Base-by-base conservation (phyloP, 1,140 invertebrate species). In the Drosophila seguyi region DNA sequence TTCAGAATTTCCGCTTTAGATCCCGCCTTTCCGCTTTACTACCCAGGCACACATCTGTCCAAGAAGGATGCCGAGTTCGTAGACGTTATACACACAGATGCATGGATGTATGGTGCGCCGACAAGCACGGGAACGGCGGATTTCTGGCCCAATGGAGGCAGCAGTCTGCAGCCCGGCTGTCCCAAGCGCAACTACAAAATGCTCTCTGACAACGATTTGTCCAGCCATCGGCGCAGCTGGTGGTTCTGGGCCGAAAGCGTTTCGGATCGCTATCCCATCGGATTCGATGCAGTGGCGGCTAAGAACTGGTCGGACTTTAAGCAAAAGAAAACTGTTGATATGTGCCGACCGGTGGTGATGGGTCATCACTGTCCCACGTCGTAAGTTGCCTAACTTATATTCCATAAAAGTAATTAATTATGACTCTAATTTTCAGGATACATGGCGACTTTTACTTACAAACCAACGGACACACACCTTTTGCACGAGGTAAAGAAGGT, bases 11-110 rank as follows among this genome's bases (percentile, higher is more conserved):
- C 93, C 71, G 94, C 93, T 10, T 88, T 95, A 44, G 95, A 95
- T 85, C 95, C 95, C 4, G 95, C 95, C 13, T 94, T 94, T 74
- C 94, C 94, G 13, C 92, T 93, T 10, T 95, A 95, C 81, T 95
- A 95, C 71, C 93, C 44, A 85, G 93, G 11, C 81, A 94, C n/a
- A n/a, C 95, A 95, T 60, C 93, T 96, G 2, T 94, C 94, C 55
- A 94, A 94, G n/a, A 92, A 91, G 39, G 95, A 96, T 85, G 95
- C 95, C 0, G 92, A 94, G 22, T 95, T 96, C 53, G 95, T 96
- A 4, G 95, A 96, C 79, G 93, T 95, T 0, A 95, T 96, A 60
- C 96, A 96, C 75, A 95, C 96, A 2, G 95, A 96, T 75, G 95
- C 94, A 3, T 92, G 91, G 91, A 77, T 93, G 0, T 95, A 95